phyloP scores from a whole-genome alignment of 53 echinoderm and acorn worm genomes.

The Apostichopus leukothele region DNA sequence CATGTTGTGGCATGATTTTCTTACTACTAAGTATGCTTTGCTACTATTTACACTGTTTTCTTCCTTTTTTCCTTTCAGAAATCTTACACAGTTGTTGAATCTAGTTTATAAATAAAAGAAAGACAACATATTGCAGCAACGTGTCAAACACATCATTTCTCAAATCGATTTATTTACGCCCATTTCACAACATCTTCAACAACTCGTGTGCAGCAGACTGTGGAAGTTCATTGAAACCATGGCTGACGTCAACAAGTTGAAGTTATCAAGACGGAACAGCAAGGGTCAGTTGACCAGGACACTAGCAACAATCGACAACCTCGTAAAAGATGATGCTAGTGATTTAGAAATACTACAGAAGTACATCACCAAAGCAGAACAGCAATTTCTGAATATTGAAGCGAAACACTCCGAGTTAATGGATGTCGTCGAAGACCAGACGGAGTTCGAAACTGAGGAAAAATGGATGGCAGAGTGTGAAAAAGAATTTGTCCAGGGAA shows the following conservation, averaged over 20 bases:
- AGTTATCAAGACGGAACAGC: slow-evolving; percentile 30
- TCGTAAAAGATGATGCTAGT: slow-evolving; percentile 46
- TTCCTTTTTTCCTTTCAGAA: too few relatives aligned
- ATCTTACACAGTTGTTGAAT: too few relatives aligned
- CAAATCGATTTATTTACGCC: background rate
- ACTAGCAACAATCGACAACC: slow-evolving; percentile 52
- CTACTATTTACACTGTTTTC: too few relatives aligned
- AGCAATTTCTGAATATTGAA: slow-evolving; percentile 48
- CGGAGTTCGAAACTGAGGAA: background rate
- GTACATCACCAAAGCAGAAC: slow-evolving; percentile 67
- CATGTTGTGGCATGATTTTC: too few relatives aligned
- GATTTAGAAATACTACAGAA: slow-evolving; percentile 51
- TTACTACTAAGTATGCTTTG: too few relatives aligned
- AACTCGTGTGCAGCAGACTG: background rate
- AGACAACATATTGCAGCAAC: background rate
- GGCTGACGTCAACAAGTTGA: slow-evolving; percentile 33
- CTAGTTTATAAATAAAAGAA: too few relatives aligned
- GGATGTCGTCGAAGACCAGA: too few relatives aligned
- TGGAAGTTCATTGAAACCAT: background rate
- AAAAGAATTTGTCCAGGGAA: slow-evolving; percentile 50
- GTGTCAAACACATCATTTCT: background rate
- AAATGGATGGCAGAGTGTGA: slow-evolving; percentile 57
- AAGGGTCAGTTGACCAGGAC: slow-evolving; percentile 59
- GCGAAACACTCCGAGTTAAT: slow-evolving; percentile 43
- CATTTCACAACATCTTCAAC: slow-evolving; percentile 5